phyloP scores from a whole-genome alignment of 92 coral and sea anemone species.

The Desmophyllum pertusum region DNA sequence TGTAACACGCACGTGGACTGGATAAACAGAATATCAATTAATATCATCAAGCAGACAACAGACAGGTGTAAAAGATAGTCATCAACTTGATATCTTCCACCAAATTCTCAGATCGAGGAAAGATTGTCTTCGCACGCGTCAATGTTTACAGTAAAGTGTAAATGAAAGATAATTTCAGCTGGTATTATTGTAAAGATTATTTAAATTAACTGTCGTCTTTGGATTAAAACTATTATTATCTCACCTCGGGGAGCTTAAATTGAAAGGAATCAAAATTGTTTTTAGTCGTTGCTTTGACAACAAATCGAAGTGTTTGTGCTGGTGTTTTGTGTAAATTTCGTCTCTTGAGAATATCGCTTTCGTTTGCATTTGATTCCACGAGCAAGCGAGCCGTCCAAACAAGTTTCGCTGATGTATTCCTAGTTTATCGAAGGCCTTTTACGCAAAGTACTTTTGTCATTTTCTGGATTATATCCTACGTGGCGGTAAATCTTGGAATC shows the following conservation, averaged over 20 bases:
- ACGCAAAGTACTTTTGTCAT: background rate
- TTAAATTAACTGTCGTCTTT: background rate
- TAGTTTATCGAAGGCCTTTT: background rate
- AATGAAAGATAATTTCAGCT: background rate
- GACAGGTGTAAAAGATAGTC: background rate
- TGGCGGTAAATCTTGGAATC: background rate
- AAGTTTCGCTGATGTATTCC: background rate
- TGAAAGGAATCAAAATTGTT: conserved; percentile 10
- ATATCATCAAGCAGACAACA: background rate
- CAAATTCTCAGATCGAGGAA: background rate
- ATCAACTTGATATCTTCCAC: background rate
- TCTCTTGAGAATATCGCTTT: background rate
- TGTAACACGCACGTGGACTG: no score
- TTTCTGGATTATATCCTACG: background rate
- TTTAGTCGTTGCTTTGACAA: conserved; percentile 44
- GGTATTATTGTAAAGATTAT: background rate
- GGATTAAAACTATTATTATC: background rate
- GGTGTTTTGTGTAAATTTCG: conserved; percentile 9
- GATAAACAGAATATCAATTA: background rate
- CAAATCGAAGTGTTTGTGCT: conserved; percentile 8
- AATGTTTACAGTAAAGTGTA: background rate
- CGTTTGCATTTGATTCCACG: background rate
- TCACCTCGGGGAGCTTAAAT: conserved; percentile 15
- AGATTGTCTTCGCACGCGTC: background rate
- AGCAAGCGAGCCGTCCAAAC: background rate